Base-by-base conservation (phyloP, 2,888 invertebrate genomes). In the Osedax fenrisi region DNA sequence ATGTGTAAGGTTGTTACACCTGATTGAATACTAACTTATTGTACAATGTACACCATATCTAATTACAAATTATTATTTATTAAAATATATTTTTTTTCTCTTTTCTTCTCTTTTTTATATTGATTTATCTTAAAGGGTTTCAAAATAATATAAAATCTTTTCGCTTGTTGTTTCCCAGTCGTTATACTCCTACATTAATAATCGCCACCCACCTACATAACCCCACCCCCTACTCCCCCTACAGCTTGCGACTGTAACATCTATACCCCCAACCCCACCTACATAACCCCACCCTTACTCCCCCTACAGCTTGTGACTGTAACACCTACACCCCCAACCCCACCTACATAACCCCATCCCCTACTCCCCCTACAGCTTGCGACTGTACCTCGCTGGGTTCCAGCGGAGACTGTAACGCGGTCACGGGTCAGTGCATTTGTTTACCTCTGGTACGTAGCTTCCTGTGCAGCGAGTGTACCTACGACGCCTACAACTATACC, bases 361-460 rank as follows among this genome's bases (percentile, higher is more conserved):
- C 41, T 41, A 41, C 5, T 17, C 41, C 17, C 62, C 25, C 13
- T 27, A 17, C 68, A 76, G 77, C 27, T 1, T 77, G 64, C 24
- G 76, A 78, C 73, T 77, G 77, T 59, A 74, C 24, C 17, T 56
- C 64, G 24, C 59, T 77, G 3, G 80, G 80, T 2, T 66, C 78
- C 3, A 78, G 78, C 3, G 80, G 80, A 2, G 76, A 77, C 21
- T 81, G 81, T 75, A 75, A 80, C 76, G 78, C 74, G 67, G 5
- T 22, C 13, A 78, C 77, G 0, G 80, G 80, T 3, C 73, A 64
- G n/a, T 81, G 81, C 73, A 76, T 69, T n/a, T 81, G 81, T 76
- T 76, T 76, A 25, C 76, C 78, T 0, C 79, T 79, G 68, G 79
- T 80, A n/a, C 68, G 61, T 3, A 78, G 79, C 5, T 75, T 74